phyloP scores from a whole-genome alignment of 2,888 invertebrate species.

The Gymnocheta viridis region DNA sequence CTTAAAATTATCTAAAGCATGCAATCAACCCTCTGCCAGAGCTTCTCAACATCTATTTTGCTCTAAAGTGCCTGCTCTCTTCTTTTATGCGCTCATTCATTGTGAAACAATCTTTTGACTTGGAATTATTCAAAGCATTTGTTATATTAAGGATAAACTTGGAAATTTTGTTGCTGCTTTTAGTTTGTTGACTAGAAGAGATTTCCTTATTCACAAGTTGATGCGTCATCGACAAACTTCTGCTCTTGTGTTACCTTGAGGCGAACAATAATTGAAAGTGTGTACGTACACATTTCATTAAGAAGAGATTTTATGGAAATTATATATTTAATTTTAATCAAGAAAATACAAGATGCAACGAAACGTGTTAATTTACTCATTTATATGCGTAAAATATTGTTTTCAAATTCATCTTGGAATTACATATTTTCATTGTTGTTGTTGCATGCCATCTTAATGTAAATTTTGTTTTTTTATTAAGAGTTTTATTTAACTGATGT shows the following conservation, averaged over 20 bases:
- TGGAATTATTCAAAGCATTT: conserved; percentile 40
- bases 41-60: neutral
- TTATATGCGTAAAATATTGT: conserved; percentile 78
- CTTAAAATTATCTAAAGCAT: conserved; percentile 56
- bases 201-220: conserved; percentile 2
- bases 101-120: conserved; percentile 11
- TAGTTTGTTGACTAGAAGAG: neutral
- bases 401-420: conserved; percentile 64
- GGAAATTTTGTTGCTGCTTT: conserved; percentile 50
- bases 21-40: conserved; percentile 43
- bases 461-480: no score
- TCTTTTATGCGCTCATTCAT: neutral
- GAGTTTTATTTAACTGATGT: conserved; percentile 1
- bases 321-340: conserved; percentile 32
- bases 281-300: conserved; percentile 16
- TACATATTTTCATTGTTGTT: neutral
- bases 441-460: conserved; percentile 5
- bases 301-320: conserved; percentile 44
- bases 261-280: conserved; percentile 20
- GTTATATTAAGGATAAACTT: conserved; percentile 68
- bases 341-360: conserved; percentile 55
- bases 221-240: neutral
- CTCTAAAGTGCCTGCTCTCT: neutral
- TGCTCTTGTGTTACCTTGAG: conserved; percentile 36
- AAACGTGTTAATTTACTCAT: conserved; percentile 78